phyloP scores from a whole-genome alignment of 2,888 invertebrate genomes.

The Himalopsyche tibetana region DNA sequence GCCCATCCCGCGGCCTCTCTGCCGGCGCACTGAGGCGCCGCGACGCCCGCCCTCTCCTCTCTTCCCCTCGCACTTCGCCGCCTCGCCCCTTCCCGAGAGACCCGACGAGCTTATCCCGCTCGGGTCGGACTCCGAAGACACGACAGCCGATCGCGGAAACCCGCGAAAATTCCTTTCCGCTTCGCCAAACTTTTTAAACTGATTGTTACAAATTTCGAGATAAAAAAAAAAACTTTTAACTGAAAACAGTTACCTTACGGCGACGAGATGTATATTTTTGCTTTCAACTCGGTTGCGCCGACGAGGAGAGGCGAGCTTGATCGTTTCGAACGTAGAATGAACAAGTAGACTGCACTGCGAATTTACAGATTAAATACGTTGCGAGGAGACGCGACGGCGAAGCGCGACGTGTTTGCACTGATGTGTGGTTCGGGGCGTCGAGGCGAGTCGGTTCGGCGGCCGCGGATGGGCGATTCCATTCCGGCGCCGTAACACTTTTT shows the following conservation, averaged over 20 bases:
- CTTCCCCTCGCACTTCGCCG: conserved; percentile 71
- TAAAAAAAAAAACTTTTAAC: background rate
- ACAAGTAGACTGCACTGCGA: conserved; percentile 22
- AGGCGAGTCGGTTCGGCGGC: conserved; percentile 44
- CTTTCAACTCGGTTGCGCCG: background rate
- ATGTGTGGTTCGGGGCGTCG: conserved; percentile 20
- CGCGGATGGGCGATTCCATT: conserved; percentile 56
- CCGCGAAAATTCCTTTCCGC: conserved; percentile 42
- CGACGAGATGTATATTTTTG: background rate
- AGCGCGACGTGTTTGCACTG: conserved; percentile 38
- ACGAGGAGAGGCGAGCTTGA: background rate
- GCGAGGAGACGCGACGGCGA: conserved; percentile 44
- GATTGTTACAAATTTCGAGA: background rate
- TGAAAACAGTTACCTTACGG: background rate
- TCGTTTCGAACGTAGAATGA: background rate
- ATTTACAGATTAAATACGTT: background rate
- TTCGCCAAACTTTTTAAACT: conserved; percentile 20
- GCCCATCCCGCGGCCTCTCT: conserved; percentile 63
- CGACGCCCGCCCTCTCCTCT: conserved; percentile 69
- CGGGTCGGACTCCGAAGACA: conserved; percentile 19
- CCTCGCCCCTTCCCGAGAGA: conserved; percentile 67
- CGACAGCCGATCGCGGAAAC: conserved; percentile 14
- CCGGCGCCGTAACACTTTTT: conserved; percentile 39
- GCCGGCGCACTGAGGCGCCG: conserved; percentile 66
- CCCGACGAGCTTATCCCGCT: conserved; percentile 39